These are phyloP conservation scores for Morphnarchus princeps DNA, from an alignment of 2,113 vertebrate genomes.

Conservation along the genomic window DNA sequence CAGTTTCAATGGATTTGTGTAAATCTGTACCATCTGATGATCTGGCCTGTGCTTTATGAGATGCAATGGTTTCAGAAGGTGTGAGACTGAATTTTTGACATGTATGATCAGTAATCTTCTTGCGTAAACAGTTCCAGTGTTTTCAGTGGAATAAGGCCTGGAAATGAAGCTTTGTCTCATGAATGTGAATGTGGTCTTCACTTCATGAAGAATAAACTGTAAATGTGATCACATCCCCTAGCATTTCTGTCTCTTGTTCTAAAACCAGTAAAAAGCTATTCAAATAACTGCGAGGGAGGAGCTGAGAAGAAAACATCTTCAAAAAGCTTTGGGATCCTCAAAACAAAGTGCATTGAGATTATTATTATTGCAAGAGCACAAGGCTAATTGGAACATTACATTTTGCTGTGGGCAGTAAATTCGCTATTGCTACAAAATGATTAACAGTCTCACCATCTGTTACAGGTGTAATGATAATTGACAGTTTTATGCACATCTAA, in stretches of 20 bases:
- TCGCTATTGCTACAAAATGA: background rate
- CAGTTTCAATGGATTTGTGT: background rate
- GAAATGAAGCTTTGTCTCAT: background rate
- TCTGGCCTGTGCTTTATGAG: background rate
- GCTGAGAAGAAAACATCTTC: background rate
- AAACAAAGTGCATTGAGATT: background rate
- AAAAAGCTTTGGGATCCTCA: background rate
- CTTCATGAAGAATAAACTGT: background rate
- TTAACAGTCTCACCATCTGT: background rate
- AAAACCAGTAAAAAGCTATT: background rate
- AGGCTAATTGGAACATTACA: background rate
- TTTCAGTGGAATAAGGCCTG: background rate
- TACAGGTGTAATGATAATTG: background rate
- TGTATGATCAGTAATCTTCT: background rate
- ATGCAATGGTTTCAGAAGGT: background rate
- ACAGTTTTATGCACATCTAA: background rate
- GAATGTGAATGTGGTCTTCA: background rate
- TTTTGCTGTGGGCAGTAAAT: background rate
- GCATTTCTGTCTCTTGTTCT: background rate
- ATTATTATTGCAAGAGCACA: background rate
- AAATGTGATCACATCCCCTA: background rate
- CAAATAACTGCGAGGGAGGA: background rate
- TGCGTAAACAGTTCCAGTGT: background rate
- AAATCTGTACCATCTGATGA: background rate
- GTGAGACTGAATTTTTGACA: background rate